Base-by-base conservation (phyloP, 1,140 invertebrate genomes). In the Drosophila auraria region DNA sequence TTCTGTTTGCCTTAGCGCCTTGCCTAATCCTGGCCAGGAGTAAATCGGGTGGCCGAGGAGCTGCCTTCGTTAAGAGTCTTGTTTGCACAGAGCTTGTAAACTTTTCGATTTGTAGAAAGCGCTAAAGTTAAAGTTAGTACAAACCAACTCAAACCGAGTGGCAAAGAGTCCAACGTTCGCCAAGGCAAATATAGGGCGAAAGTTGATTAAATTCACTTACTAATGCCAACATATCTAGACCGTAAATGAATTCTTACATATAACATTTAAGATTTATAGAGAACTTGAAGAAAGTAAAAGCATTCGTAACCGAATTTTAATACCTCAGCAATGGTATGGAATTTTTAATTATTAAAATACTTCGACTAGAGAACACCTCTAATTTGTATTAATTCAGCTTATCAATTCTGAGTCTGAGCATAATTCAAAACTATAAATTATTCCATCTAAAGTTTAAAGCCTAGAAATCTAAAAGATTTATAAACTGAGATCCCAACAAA, bases 61-160 rank as follows among this genome's bases (percentile, higher is more conserved):
- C 64, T 53, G 64, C 36, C 64, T 65, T 80, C 51, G 60, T 80
- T 80, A 64, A 81, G 72, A 62, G 40, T 58, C 70, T 59, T 77
- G 76, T 72, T 82, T 57, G 54, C 54, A 40, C 36, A 40, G 36
- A 40, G 54, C 54, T 57, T 40, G 36, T 57, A 57, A 57, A 57
- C 54, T 57, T 57, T 57, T 57, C 54, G 54, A 57, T 57, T 82
- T 82, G 57, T 14, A 33, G 51, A 77, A 83, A 80, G 82, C 68
- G 65, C 58, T 68, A 64, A 84, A 80, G 72, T 63, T 80, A 83
- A 75, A 40, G 65, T 68, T 66, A 71, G 53, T 66, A 77, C 73
- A 58, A 27, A 53, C 61, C 57, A 59, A 58, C 23, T 33, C 30
- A 40, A 51, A n/a, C 50, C 49, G 23, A 27, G 9, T 27, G 20